Evolutionary conservation across 1,140 invertebrate genomes (phyloP), one percentile per base, ranked within the genome.

Genomic region (Drosophila pseudoananassae): DNA sequence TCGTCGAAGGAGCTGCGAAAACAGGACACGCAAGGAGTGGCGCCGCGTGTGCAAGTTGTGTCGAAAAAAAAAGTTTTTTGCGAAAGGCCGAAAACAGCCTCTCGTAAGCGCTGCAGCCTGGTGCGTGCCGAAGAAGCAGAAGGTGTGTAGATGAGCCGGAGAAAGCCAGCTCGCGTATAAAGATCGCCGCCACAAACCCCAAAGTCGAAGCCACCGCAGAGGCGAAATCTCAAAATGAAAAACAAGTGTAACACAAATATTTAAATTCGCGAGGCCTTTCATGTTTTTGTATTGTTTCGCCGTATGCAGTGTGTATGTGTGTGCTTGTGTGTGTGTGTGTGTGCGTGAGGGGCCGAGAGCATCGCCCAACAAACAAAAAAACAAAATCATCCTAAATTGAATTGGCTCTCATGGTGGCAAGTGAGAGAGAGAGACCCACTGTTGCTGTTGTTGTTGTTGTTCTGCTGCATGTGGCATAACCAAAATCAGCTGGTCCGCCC

Each of bases 241-340:
- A 71, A 71, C 64, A 70, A 72, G 64, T 71, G 68, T 51, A 71
- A 56, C 52, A 51, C 14, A 63, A 38, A 60, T 43, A 65, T 50
- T 65, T 36, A 47, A 64, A 63, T 65, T 23, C 20, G 54, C 54
- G 61, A 59, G 61, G 53, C 27, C 60, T 57, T 63, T 56, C 43
- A 40, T 43, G 57, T 64, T 29, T 20, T 46, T 47, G 60, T 64
- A 36, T 57, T 71, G 33, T 36, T 36, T 10, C 50, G 25, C 9
- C 20, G 63, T 43, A 46, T 51, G 47, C n/a, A n/a, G n/a, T 20
- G 20, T 20, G 20, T 20, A 3, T 20, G 20, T 23, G 40, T 36
- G 14, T 36, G 17, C 10, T 20, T 10, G 51, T 25, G 56, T 72
- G 64, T 29, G n/a, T 56, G 12, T 25, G 38, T 45, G 29, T 46